Percentiles rank a stretch among this genome's conserved stretches.
Conservation (phyloP, 2,888 invertebrate genomes). For the Heliothis peltigera region DNA sequence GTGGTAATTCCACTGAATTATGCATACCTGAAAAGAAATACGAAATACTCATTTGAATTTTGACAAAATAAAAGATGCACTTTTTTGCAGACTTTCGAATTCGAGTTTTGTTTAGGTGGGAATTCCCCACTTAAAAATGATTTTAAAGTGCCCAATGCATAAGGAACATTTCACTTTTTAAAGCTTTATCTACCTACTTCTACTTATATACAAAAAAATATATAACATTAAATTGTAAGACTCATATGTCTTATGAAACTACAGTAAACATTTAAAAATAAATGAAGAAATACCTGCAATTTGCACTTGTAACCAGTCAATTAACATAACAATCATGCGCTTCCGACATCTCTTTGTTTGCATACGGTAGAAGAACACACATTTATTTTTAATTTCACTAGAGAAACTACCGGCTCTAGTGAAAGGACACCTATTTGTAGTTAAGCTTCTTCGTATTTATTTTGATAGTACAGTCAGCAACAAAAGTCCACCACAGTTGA, state of each 20-base stretch:
- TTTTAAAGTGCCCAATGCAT: too few species aligned
- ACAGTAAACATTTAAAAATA: too few species aligned
- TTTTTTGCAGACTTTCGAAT: constrained; percentile 19
- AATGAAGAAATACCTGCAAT: not conserved
- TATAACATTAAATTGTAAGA: too few species aligned
- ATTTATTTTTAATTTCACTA: constrained; percentile 42
- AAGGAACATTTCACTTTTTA: too few species aligned
- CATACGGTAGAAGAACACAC: constrained; percentile 18
- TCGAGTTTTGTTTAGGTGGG: not conserved
- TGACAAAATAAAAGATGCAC: constrained; percentile 8
- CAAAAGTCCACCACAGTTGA: too few species aligned
- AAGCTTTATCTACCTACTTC: too few species aligned
- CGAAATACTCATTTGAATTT: constrained; percentile 10
- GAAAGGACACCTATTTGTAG: constrained; percentile 53
- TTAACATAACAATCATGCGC: constrained; percentile 18
- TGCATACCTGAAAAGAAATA: constrained; percentile 8
- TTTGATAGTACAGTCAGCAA: too few species aligned
- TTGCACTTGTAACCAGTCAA: constrained; percentile 11
- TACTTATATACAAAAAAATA: too few species aligned
- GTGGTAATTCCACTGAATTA: not conserved
- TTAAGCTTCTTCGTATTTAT: constrained; percentile 7
- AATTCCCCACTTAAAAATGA: too few species aligned
- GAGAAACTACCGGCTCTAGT: constrained; percentile 52
- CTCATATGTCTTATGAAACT: too few species aligned
- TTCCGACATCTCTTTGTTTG: constrained; percentile 21